Percentiles rank a stretch among this genome's conserved stretches.
These are phyloP conservation scores for Platycheirus albimanus DNA, from an alignment of 2,888 invertebrate genomes.

Conservation along the genomic window DNA sequence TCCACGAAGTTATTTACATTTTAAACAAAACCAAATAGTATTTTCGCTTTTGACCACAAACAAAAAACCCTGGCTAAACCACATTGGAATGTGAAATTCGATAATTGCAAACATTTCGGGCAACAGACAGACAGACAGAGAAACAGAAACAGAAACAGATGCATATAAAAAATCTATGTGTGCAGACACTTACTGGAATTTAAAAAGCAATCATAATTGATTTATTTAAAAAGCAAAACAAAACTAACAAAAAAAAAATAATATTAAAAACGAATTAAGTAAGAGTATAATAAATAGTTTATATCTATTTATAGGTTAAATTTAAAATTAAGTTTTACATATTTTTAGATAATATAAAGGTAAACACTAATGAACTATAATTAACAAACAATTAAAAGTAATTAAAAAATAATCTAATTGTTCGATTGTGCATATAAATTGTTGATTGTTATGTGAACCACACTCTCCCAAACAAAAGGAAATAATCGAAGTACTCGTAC, in stretches of 20 bases:
- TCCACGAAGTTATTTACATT: conserved; percentile 37
- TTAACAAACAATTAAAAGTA: neutral
- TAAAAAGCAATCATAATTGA: conserved; percentile 26
- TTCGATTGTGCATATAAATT: neutral
- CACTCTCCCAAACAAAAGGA: neutral
- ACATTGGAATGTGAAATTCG: conserved; percentile 34
- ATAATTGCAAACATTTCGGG: conserved; percentile 26
- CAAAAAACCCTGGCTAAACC: conserved; percentile 11
- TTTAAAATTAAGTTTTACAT: conserved; percentile 20
- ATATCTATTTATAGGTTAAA: conserved; percentile 11
- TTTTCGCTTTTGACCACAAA: conserved; percentile 33
- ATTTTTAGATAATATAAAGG: conserved; percentile 29
- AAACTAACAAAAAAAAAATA: neutral
- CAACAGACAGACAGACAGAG: neutral
- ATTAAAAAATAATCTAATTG: neutral
- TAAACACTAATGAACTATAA: conserved; percentile 11
- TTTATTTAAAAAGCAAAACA: conserved; percentile 20
- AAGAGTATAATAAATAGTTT: neutral
- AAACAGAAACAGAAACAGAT: neutral
- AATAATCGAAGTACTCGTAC: neutral
- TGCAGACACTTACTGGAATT: conserved; percentile 11
- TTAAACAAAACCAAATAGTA: conserved; percentile 7
- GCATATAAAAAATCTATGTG: conserved; percentile 11
- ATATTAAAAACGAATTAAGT: neutral
- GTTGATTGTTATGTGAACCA: neutral